Evolutionary conservation across 2,113 vertebrate genomes (phyloP).

Genomic region (Hippotragus niger): DNA sequence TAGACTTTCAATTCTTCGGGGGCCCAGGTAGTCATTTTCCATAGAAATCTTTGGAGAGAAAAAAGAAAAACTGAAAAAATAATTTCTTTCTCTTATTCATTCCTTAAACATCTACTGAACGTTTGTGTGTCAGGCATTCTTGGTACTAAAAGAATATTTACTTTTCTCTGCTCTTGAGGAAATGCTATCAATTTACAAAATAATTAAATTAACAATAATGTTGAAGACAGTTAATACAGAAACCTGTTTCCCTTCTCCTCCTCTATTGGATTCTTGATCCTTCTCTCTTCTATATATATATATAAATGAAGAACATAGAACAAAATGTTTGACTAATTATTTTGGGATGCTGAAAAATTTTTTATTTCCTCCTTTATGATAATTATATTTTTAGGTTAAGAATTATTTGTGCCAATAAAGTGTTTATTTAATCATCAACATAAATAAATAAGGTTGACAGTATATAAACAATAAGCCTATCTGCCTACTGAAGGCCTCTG

Average conservation of each 20-base stretch:
- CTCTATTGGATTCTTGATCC: background rate
- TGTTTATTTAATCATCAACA: background rate
- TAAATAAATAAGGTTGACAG: background rate
- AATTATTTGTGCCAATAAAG: conserved; percentile 8
- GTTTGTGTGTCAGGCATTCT: background rate
- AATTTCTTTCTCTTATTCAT: background rate
- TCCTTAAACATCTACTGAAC: background rate
- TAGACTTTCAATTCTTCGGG: conserved; percentile 93
- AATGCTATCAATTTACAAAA: background rate
- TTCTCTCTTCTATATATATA: background rate
- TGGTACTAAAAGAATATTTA: background rate
- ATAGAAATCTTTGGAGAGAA: conserved; percentile 87
- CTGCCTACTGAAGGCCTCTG: background rate
- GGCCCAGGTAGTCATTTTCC: conserved; percentile 97
- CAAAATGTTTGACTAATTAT: background rate
- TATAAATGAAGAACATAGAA: background rate
- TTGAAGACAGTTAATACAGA: background rate
- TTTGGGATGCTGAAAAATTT: background rate
- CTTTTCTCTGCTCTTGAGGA: background rate
- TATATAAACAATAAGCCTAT: background rate
- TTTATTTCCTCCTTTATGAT: background rate
- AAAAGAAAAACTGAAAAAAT: conserved; percentile 42
- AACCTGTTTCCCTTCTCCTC: background rate
- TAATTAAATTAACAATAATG: background rate
- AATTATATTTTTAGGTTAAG: background rate